phyloP scores from a whole-genome alignment of 2,888 invertebrate genomes.

The Erebia ligea region DNA sequence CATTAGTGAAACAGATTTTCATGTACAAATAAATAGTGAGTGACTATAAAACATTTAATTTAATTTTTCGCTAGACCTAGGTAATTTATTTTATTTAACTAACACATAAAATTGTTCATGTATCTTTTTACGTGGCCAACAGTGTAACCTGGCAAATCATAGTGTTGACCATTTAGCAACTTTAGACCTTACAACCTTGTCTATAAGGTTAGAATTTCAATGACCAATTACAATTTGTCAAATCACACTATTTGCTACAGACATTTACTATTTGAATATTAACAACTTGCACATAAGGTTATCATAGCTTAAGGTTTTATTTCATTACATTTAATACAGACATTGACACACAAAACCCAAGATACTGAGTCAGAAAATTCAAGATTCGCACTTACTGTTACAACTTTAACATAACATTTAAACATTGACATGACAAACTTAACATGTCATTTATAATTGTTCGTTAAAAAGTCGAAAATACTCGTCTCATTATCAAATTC shows the following conservation, averaged over 20 bases:
- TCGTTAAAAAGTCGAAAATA: too few species aligned
- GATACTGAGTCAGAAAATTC: neutral
- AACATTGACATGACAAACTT: too few species aligned
- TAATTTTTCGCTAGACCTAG: constrained; percentile 42
- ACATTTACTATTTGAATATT: constrained; percentile 20
- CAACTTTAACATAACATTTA: too few species aligned
- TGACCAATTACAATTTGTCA: constrained; percentile 1
- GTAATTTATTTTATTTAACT: constrained; percentile 49
- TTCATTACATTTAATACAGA: constrained; percentile 34
- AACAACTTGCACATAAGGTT: constrained; percentile 41
- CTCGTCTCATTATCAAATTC: too few species aligned
- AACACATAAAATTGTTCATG: constrained; percentile 48
- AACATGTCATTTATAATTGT: too few species aligned
- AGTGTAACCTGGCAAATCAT: constrained; percentile 10
- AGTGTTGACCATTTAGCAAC: neutral
- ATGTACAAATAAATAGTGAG: constrained; percentile 70
- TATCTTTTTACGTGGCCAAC: constrained; percentile 31
- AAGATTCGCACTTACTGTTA: neutral
- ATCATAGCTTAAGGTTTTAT: constrained; percentile 30
- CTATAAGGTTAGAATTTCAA: neutral
- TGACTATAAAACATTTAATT: constrained; percentile 62
- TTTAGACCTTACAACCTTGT: neutral
- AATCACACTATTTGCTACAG: neutral
- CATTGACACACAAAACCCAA: constrained; percentile 10
- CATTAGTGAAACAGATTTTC: constrained; percentile 53